Percentiles rank a stretch among this genome's conserved stretches.
Conservation (phyloP, 2,888 invertebrate species). For the Adelognathus sp. region DNA sequence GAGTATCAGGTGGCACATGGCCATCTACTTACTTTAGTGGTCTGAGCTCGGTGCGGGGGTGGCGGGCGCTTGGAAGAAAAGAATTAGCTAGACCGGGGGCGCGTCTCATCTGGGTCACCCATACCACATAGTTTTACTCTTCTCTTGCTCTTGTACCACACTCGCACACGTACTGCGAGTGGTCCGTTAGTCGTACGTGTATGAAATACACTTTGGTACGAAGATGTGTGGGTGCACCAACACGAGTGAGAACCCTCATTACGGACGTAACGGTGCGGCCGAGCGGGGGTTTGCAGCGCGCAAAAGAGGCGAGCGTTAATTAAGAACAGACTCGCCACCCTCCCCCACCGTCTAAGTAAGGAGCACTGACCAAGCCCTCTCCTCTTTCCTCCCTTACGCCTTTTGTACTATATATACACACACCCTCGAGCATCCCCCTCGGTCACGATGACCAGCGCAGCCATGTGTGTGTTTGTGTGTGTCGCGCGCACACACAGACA, state of each 20-base stretch:
- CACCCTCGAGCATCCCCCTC: conserved; percentile 44
- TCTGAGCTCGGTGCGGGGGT: conserved; percentile 73
- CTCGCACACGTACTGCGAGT: conserved; percentile 50
- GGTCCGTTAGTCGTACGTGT: neutral
- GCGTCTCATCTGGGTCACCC: conserved; percentile 80
- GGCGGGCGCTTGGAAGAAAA: conserved; percentile 74
- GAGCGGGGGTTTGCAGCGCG: conserved; percentile 77
- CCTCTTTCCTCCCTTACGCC: conserved; percentile 48
- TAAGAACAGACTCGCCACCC: conserved; percentile 81
- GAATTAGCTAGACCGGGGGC: conserved; percentile 79
- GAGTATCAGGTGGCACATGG: conserved; percentile 70
- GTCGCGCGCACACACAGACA: neutral
- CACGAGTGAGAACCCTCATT: conserved; percentile 77
- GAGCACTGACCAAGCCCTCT: conserved; percentile 78
- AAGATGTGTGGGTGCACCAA: conserved; percentile 58
- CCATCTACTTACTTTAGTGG: conserved; percentile 79
- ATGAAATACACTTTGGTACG: neutral
- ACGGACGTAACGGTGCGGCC: conserved; percentile 73
- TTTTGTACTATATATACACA: too few species aligned
- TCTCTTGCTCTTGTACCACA: conserved; percentile 49
- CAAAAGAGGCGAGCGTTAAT: conserved; percentile 80
- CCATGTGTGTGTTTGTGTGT: neutral
- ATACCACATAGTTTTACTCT: conserved; percentile 67
- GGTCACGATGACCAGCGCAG: conserved; percentile 20
- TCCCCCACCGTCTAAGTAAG: conserved; percentile 80